These are phyloP conservation scores for Xiphorhynchus elegans DNA, from an alignment of 2,113 vertebrate species.

Conservation along the genomic window DNA sequence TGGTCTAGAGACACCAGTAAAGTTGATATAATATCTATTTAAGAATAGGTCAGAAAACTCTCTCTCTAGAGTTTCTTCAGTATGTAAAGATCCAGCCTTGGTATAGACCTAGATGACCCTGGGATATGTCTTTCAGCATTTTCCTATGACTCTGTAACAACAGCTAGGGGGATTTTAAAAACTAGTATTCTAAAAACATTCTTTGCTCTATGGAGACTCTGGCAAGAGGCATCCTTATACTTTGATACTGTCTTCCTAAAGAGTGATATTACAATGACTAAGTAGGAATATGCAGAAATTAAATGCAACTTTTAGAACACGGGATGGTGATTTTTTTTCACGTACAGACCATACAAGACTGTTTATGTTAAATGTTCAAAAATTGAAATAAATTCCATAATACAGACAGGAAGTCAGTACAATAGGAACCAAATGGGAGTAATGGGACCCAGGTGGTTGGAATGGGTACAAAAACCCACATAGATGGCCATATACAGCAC, in stretches of 20 bases:
- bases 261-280: background rate
- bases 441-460: constrained; percentile 60
- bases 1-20: background rate
- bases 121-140: background rate
- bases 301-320: background rate
- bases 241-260: background rate
- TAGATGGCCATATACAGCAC: background rate
- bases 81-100: background rate
- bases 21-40: background rate
- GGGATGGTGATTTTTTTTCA: background rate
- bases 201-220: background rate
- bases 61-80: background rate
- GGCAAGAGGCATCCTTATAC: background rate
- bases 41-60: background rate
- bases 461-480: constrained; percentile 38
- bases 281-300: background rate
- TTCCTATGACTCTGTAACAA: background rate
- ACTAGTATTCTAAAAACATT: background rate
- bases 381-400: constrained; percentile 39
- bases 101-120: background rate
- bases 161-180: background rate
- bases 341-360: background rate
- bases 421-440: constrained; percentile 60
- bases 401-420: constrained; percentile 38
- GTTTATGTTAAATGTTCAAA: constrained; percentile 10